These are phyloP conservation scores for Danio aesculapii DNA, from an alignment of 2,797 vertebrate species.

Conservation along the genomic window DNA sequence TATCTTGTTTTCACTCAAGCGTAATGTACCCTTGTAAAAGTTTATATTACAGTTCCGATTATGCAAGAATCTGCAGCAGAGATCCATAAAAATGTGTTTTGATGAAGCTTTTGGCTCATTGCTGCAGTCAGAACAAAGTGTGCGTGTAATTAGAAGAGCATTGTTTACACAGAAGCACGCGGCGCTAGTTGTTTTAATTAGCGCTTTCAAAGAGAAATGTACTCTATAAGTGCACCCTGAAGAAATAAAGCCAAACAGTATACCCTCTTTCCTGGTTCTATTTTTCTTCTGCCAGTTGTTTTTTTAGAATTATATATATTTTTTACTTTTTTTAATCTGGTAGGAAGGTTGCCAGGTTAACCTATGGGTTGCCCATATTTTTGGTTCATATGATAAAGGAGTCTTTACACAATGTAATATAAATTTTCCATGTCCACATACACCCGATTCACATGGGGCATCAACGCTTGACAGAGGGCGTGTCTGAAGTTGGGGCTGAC, in stretches of 20 bases:
- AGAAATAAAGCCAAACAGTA: background rate
- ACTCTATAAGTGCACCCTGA: background rate
- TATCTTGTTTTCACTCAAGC: conserved; percentile 1
- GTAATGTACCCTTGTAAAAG: background rate
- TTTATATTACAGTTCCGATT: background rate
- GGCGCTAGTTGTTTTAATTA: conserved; percentile 35
- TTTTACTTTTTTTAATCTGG: background rate
- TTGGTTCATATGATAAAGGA: no score
- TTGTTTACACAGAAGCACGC: conserved; percentile 17
- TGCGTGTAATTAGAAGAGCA: conserved; percentile 61
- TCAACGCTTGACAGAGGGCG: no score
- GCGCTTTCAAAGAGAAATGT: background rate
- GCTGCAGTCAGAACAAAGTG: conserved; percentile 54
- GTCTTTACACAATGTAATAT: no score
- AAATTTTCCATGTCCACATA: no score
- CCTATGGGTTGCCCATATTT: background rate
- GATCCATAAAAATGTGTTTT: conserved; percentile 65
- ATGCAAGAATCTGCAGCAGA: conserved; percentile 58
- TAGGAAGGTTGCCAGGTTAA: background rate
- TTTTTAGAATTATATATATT: background rate
- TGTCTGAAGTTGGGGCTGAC: no score
- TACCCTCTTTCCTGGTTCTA: background rate
- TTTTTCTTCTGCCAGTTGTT: background rate
- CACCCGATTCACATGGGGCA: no score
- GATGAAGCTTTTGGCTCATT: conserved; percentile 59